A percentile compares a stretch with the other conserved stretches of the same genome.
phyloP scores from a whole-genome alignment of 1,140 invertebrate genomes.

The Brachionus angularis region DNA sequence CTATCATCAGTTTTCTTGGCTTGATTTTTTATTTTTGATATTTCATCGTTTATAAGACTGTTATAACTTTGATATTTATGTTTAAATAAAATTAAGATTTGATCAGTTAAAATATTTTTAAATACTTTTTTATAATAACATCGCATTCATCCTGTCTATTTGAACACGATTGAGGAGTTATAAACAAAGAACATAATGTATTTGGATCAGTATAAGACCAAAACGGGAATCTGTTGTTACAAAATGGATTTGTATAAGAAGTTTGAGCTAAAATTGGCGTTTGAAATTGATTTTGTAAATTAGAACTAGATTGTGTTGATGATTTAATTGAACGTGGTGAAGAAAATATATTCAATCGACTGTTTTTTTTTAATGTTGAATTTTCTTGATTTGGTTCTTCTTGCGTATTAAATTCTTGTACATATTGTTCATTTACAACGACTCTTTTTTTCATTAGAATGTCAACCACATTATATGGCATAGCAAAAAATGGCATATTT shows the following conservation, averaged over 20 bases:
- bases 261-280: not conserved
- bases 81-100: not conserved
- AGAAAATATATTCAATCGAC: not conserved
- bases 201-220: not conserved
- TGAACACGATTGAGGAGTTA: not conserved
- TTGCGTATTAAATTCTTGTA: slow-evolving; percentile 16
- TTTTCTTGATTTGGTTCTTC: not conserved
- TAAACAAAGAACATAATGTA: not conserved
- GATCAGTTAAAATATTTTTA: not conserved
- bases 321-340: not conserved
- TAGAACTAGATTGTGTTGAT: not conserved
- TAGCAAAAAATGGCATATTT: not conserved
- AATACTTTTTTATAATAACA: slow-evolving; percentile 16
- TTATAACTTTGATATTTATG: not conserved
- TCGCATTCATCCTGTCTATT: not conserved
- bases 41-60: not conserved
- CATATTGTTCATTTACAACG: not conserved
- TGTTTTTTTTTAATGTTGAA: not conserved
- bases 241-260: not conserved
- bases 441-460: not conserved
- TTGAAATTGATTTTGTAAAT: not conserved
- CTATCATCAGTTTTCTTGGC: too few relatives aligned
- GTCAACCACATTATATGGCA: not conserved
- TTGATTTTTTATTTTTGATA: not conserved
- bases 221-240: slow-evolving; percentile 6